Conservation (phyloP, 2,797 vertebrate species). For the Gallinago nigripennis region DNA sequence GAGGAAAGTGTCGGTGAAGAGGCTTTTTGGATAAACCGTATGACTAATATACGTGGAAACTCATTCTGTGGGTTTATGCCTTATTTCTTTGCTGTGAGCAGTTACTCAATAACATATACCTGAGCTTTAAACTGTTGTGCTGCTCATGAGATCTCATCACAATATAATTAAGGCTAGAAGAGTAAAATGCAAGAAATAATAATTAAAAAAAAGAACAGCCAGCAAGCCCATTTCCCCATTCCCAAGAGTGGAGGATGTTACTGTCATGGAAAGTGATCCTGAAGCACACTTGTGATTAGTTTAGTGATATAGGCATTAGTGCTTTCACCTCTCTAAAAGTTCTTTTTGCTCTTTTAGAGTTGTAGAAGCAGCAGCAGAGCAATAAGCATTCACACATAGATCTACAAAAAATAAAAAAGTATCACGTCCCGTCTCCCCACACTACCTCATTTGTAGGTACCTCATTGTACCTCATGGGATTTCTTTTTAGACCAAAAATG, state of each 20-base stretch:
- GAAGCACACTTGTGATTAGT: neutral
- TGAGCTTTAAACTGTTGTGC: neutral
- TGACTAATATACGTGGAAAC: neutral
- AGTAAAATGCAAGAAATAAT: neutral
- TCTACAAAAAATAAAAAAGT: neutral
- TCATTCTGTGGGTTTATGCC: neutral
- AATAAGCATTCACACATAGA: neutral
- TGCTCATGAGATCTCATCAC: neutral
- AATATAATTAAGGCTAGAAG: neutral
- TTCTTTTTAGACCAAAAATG: neutral
- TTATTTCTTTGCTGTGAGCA: neutral
- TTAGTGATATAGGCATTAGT: neutral
- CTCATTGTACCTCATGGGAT: too few species aligned
- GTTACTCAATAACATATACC: neutral
- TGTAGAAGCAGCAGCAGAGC: neutral
- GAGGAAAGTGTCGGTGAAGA: neutral
- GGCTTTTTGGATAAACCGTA: neutral
- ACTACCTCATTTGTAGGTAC: rapidly evolving
- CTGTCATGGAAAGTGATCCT: neutral
- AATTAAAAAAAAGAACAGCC: neutral
- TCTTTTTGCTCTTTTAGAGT: neutral
- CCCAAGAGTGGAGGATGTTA: neutral
- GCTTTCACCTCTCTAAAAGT: neutral
- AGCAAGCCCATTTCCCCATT: neutral
- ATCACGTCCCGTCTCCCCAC: neutral